Evolutionary conservation across 2,797 vertebrate genomes (phyloP).

Genomic region (Poeciliopsis presidionis): DNA sequence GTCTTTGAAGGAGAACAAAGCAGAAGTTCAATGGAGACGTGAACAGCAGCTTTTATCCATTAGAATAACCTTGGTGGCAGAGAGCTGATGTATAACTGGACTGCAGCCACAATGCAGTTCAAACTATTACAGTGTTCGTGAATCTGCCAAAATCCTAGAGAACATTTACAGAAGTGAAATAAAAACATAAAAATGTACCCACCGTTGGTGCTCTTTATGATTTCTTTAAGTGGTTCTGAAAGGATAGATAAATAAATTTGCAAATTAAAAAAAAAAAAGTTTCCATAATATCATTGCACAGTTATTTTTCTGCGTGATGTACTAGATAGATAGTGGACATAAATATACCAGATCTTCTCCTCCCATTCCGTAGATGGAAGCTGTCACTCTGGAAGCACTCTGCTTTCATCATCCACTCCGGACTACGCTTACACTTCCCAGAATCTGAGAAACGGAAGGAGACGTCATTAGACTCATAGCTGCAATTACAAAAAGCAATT

Average conservation of each 20-base stretch:
- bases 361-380: slow-evolving; percentile 75
- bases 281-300: neutral
- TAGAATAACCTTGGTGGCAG: slow-evolving; percentile 25
- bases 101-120: slow-evolving; percentile 1
- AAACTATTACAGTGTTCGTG: slow-evolving; percentile 11
- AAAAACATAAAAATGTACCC: slow-evolving; percentile 30
- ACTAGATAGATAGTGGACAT: slow-evolving; percentile 8
- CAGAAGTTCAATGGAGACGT: slow-evolving; percentile 30
- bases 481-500: slow-evolving; percentile 38
- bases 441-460: slow-evolving; percentile 77
- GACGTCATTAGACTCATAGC: slow-evolving; percentile 27
- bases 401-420: slow-evolving; percentile 88
- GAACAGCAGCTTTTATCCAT: slow-evolving; percentile 24
- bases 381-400: slow-evolving; percentile 82
- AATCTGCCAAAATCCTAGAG: slow-evolving; percentile 12
- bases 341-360: slow-evolving; percentile 90
- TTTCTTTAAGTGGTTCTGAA: slow-evolving; percentile 88
- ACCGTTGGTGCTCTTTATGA: slow-evolving; percentile 78
- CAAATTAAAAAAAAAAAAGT: neutral
- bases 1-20: slow-evolving; percentile 73
- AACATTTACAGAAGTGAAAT: neutral
- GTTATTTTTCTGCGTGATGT: neutral
- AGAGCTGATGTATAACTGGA: slow-evolving; percentile 10
- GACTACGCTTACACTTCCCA: slow-evolving; percentile 87
- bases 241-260: slow-evolving; percentile 8